Conservation (phyloP, 2,888 invertebrate genomes). For the Ophioninae sp. region DNA sequence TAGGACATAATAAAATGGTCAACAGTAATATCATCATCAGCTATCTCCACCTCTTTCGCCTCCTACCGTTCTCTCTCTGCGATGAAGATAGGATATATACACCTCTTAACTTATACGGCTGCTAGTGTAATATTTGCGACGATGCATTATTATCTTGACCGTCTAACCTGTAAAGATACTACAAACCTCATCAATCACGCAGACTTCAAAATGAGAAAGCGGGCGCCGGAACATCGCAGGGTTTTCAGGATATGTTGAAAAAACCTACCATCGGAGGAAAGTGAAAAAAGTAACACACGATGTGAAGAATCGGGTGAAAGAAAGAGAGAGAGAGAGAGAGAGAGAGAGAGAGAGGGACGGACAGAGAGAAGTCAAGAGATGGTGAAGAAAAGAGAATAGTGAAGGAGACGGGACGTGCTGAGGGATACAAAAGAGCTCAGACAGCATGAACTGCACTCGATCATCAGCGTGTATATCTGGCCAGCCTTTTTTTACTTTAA, state of each 20-base stretch:
- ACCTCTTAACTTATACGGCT: slow-evolving; percentile 20
- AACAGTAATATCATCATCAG: no score
- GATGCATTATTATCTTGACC: slow-evolving; percentile 60
- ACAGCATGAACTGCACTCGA: slow-evolving; percentile 62
- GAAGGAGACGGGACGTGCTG: slow-evolving; percentile 10
- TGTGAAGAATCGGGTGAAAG: slow-evolving; percentile 41
- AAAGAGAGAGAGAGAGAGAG: slow-evolving; percentile 32
- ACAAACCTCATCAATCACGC: slow-evolving; percentile 65
- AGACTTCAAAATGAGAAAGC: slow-evolving; percentile 45
- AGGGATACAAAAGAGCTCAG: slow-evolving; percentile 41
- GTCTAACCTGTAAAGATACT: slow-evolving; percentile 64
- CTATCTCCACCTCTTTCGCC: no score
- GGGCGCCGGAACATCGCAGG: slow-evolving; percentile 6
- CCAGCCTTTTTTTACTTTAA: slow-evolving; percentile 51
- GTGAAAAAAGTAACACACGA: slow-evolving; percentile 41
- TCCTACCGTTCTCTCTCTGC: no score
- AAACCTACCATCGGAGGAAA: slow-evolving; percentile 26
- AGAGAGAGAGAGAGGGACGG: slow-evolving; percentile 27
- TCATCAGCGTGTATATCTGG: slow-evolving; percentile 59
- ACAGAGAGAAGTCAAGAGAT: slow-evolving; percentile 21
- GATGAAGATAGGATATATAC: not conserved
- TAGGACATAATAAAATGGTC: no score
- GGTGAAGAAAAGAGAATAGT: slow-evolving; percentile 10
- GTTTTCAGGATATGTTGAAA: slow-evolving; percentile 46
- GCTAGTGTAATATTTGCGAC: slow-evolving; percentile 42